These are phyloP conservation scores for Sitta europaea DNA, from an alignment of 2,113 vertebrate genomes.

Conservation along the genomic window DNA sequence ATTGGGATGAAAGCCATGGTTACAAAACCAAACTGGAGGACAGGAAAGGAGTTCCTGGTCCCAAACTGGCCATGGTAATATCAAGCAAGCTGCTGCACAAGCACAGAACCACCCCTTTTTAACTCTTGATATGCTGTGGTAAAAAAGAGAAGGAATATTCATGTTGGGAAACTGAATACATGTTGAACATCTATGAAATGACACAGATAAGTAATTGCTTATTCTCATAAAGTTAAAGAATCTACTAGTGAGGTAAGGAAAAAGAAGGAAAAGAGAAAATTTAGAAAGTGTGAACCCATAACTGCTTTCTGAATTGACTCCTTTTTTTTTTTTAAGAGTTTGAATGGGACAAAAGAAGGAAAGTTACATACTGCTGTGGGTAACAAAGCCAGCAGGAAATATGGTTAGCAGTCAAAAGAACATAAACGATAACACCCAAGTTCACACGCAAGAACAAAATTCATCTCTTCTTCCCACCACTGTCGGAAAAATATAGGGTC, in stretches of 20 bases:
- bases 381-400: conserved; percentile 56
- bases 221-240: not conserved
- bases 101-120: not conserved
- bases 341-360: conserved; percentile 54
- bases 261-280: not conserved
- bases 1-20: not conserved
- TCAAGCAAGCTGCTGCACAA: not conserved
- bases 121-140: not conserved
- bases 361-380: conserved; percentile 33
- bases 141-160: not conserved
- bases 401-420: not conserved
- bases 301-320: not conserved
- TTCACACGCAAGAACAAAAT: conserved; percentile 10
- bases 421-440: not conserved
- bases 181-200: not conserved
- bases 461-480: not conserved
- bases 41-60: not conserved
- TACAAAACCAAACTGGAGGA: not conserved
- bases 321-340: not conserved
- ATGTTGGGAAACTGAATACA: not conserved
- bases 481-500: not conserved
- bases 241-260: not conserved
- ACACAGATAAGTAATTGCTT: not conserved
- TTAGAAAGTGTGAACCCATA: not conserved
- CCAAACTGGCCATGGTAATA: not conserved